Evolutionary conservation across 2,888 invertebrate genomes (phyloP).

Genomic region (Trachelus troglodyta): DNA sequence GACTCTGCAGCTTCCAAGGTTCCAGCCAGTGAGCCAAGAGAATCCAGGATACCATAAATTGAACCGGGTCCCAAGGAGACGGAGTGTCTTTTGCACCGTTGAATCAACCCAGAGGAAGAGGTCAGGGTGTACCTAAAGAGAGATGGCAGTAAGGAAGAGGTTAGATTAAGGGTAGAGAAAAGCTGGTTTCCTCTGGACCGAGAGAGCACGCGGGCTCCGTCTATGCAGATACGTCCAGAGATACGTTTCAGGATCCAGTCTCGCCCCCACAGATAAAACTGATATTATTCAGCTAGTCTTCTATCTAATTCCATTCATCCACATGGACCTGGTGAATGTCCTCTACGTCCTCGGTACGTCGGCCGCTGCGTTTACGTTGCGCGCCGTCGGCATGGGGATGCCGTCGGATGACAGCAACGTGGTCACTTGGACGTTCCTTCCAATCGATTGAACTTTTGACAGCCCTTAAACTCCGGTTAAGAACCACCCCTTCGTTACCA

Average conservation of each 20-base stretch:
- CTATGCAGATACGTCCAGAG: conserved; percentile 64
- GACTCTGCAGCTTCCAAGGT: neutral
- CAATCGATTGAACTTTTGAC: neutral
- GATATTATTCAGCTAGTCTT: conserved; percentile 66
- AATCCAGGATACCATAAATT: neutral
- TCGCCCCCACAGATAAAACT: conserved; percentile 62
- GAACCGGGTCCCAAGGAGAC: neutral
- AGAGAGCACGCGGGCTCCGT: conserved; percentile 34
- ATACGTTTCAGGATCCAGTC: conserved; percentile 63
- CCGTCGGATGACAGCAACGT: neutral
- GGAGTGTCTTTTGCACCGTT: neutral
- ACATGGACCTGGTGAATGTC: conserved; percentile 28
- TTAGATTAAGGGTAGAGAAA: conserved; percentile 44
- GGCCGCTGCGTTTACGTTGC: neutral
- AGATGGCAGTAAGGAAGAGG: conserved; percentile 33
- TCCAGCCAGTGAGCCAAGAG: neutral
- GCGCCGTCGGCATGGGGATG: neutral
- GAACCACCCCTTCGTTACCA: neutral
- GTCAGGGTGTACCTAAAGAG: conserved; percentile 8
- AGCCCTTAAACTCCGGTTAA: neutral
- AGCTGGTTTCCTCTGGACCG: conserved; percentile 37
- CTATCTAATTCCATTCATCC: conserved; percentile 67
- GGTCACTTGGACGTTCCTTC: neutral
- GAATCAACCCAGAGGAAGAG: neutral
- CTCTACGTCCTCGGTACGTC: neutral